Percentiles rank a stretch among this genome's conserved stretches.
These are phyloP conservation scores for Remorina albescens DNA, from an alignment of 2,797 vertebrate species.

Conservation along the genomic window DNA sequence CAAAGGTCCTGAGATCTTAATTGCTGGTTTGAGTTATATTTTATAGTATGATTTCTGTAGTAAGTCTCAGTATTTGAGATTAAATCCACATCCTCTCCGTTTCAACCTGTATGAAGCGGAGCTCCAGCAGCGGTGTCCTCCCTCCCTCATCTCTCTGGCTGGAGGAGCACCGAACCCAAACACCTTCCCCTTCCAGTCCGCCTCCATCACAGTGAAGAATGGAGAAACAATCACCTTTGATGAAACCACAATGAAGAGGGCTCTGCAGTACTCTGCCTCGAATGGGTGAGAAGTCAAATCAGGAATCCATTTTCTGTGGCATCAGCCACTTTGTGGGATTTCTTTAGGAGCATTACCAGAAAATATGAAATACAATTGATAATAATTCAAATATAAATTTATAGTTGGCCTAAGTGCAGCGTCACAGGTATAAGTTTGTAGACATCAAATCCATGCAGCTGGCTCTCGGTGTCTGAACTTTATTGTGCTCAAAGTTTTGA, in stretches of 20 bases:
- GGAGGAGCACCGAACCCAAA: slow-evolving; percentile 91
- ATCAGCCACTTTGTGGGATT: background rate
- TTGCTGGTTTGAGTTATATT: no score
- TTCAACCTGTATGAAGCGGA: slow-evolving; percentile 82
- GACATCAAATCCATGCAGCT: background rate
- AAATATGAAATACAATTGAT: no score
- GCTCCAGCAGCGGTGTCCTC: slow-evolving; percentile 86
- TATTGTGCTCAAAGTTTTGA: background rate
- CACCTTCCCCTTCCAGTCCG: slow-evolving; percentile 92
- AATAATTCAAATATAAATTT: background rate
- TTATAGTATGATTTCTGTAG: no score
- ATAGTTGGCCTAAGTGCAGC: no score
- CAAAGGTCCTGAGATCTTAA: no score
- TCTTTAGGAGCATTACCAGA: no score
- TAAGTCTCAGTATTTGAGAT: background rate
- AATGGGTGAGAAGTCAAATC: slow-evolving; percentile 84
- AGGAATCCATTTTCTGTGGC: background rate
- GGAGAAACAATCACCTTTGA: slow-evolving; percentile 85
- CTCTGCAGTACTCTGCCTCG: slow-evolving; percentile 92
- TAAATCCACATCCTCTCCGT: background rate
- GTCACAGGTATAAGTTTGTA: background rate
- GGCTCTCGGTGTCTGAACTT: no score
- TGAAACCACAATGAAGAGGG: slow-evolving; percentile 88
- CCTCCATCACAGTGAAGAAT: slow-evolving; percentile 82
- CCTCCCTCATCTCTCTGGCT: slow-evolving; percentile 92